Evolutionary conservation across 2,888 invertebrate species (phyloP), one percentile per base, ranked within the genome.

Genomic region (Prosapia bicincta): DNA sequence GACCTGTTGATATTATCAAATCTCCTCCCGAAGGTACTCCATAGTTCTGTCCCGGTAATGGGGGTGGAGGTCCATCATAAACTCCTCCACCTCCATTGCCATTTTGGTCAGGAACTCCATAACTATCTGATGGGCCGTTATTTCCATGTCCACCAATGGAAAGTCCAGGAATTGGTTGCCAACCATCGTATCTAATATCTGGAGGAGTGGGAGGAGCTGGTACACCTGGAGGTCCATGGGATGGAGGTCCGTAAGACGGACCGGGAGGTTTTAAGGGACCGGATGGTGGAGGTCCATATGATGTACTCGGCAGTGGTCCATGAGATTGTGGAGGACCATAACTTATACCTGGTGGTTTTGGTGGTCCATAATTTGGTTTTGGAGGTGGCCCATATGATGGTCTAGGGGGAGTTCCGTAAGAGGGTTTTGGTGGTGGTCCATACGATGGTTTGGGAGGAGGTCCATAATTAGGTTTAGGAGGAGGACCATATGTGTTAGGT

Each of bases 151-250:
- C 78, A 2, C 78, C 78, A 15, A 78, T 75, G 0, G 81, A 79
- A 0, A 92, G 89, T 0, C 93, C 93, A 9, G 93, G 91, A 77
- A 95, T 94, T 24, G 95, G 95, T 82, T 91, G 93, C 95, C 95
- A 95, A 26, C 95, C 95, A 80, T 95, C 95, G 67, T 94, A 94
- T 72, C 92, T 87, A 32, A 93, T 90, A 83, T 91, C 89, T 5
- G 93, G 90, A 6, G 92, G 92, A 0, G 92, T 92, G 0, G 93
- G 92, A 0, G 93, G 92, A 0, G 92, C 92, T 65, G 91, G 91
- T 0, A 89, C 89, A 26, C 92, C 92, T 0, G 90, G 90, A 82
- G 81, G 80, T 24, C 77, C 77, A 20, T 76, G 77, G 6, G 71
- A 67, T 38, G 77, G 65, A 0, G 79, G 77, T 10, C 79, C 79